Percentiles rank a stretch among this genome's conserved stretches.
phyloP scores from a whole-genome alignment of 2,888 invertebrate species.

The Hesperia comma region DNA sequence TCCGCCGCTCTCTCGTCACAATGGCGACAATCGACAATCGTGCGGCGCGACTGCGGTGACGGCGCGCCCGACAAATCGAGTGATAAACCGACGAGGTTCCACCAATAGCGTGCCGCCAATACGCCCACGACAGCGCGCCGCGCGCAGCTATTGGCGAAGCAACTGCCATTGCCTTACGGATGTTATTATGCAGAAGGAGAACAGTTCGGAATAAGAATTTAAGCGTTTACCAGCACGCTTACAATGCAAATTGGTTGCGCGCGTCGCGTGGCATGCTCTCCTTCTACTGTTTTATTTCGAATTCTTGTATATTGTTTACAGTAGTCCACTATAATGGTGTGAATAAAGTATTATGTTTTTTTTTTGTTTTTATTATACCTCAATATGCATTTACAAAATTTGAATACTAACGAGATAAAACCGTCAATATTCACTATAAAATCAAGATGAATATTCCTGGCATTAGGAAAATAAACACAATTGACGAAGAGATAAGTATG shows the following conservation, averaged over 20 bases:
- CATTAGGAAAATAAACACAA: too few relatives aligned
- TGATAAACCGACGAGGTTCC: conserved; percentile 70
- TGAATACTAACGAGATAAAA: too few relatives aligned
- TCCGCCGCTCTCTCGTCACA: conserved; percentile 73
- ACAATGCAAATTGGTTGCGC: conserved; percentile 82
- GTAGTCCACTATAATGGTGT: background rate
- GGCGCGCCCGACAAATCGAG: conserved; percentile 79
- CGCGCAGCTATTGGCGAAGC: conserved; percentile 78
- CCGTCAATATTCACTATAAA: too few relatives aligned
- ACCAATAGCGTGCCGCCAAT: conserved; percentile 69
- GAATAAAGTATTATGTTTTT: background rate
- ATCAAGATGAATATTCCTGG: too few relatives aligned
- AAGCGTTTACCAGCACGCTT: conserved; percentile 77
- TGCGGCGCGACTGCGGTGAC: conserved; percentile 77
- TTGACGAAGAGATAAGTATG: too few relatives aligned
- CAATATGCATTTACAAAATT: too few relatives aligned
- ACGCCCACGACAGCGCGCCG: conserved; percentile 76
- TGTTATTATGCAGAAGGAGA: conserved; percentile 82
- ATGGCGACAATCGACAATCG: conserved; percentile 83
- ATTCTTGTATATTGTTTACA: conserved; percentile 12
- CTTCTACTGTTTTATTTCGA: conserved; percentile 56
- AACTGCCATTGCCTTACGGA: conserved; percentile 82
- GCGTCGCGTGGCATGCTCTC: conserved; percentile 67
- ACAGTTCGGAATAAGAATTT: conserved; percentile 81
- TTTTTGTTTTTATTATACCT: background rate